Percentiles rank a stretch among this genome's conserved stretches.
Evolutionary conservation across 2,888 invertebrate genomes (phyloP).

Genomic region (Isotomurus palustris): DNA sequence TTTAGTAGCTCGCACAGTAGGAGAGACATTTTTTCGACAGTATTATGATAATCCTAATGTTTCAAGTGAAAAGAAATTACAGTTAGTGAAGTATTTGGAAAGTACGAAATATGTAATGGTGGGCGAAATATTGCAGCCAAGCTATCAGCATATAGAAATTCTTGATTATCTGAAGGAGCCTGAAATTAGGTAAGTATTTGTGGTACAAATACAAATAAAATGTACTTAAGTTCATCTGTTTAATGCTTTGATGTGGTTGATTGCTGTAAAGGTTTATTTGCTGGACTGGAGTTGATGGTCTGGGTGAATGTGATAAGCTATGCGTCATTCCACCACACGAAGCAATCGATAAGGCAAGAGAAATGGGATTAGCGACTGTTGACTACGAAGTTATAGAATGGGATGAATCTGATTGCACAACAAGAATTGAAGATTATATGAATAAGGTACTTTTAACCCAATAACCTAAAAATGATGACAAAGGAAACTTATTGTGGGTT

Average conservation of each 20-base stretch:
- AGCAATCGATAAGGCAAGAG: slow-evolving; percentile 35
- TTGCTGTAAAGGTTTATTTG: slow-evolving; percentile 38
- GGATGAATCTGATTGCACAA: slow-evolving; percentile 44
- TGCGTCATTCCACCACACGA: slow-evolving; percentile 31
- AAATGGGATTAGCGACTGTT: slow-evolving; percentile 43
- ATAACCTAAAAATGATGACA: not conserved
- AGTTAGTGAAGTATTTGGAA: slow-evolving; percentile 33
- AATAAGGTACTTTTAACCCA: slow-evolving; percentile 25
- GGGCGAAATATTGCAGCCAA: slow-evolving; percentile 51
- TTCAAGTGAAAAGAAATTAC: slow-evolving; percentile 33
- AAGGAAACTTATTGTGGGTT: not conserved
- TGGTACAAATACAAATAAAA: slow-evolving; percentile 3
- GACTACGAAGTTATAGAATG: slow-evolving; percentile 48
- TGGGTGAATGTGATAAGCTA: slow-evolving; percentile 17
- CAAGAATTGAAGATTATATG: slow-evolving; percentile 49
- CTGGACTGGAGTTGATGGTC: slow-evolving; percentile 31
- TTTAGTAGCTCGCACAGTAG: slow-evolving; percentile 49
- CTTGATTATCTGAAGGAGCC: slow-evolving; percentile 49
- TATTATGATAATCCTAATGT: slow-evolving; percentile 36
- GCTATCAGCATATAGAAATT: slow-evolving; percentile 52
- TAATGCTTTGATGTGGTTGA: too few relatives aligned
- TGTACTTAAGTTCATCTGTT: too few relatives aligned
- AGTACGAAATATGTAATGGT: slow-evolving; percentile 49
- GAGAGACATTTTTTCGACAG: slow-evolving; percentile 46
- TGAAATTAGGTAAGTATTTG: slow-evolving; percentile 42